Evolutionary conservation across 2,113 vertebrate species (phyloP), one percentile per base, ranked within the genome.

Genomic region (Anguilla japonica): DNA sequence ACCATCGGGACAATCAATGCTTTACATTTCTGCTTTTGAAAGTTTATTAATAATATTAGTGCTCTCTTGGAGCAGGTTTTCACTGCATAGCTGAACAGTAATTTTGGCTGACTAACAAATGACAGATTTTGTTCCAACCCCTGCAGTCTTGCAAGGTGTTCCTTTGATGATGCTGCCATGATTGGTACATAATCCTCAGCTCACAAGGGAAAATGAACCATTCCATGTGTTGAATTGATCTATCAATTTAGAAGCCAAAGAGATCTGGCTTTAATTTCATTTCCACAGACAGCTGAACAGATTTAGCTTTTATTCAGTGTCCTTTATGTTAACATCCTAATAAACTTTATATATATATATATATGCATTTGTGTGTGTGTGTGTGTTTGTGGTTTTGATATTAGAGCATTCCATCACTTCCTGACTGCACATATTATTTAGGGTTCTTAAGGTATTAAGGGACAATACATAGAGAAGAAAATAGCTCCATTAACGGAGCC

Each of bases 61-160:
- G 71, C 9, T 34, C 26, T 75, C n/a, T 2, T 9, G 50, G 7
- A 53, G 26, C 71, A 75, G 26, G n/a, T 3, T 34, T 75, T 75
- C 34, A 5, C 26, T 81, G 81, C 46, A 34, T 83, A 53, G 81
- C 22, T 29, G 46, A 56, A 29, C 15, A 20, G 34, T 83, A 0
- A 83, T 34, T 83, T 81, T 83, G 81, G 81, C 81, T 29, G 22
- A n/a, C 41, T 56, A 46, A 83, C 81, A 83, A 83, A 56, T 83
- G 11, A 83, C 22, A 29, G 46, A 83, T 56, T 83, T 83, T 56
- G 46, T 7, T 15, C 22, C 46, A 56, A n/a, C 81, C 43, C 81
- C 81, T 56, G 46, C 81, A 53, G 81, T 26, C 46, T 46, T 16
- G 46, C 43, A 83, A 83, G 81, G 81, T 83, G 81, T 83, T 83